These are phyloP conservation scores for Dusona sp. DNA, from an alignment of 2,888 invertebrate genomes.

Conservation along the genomic window DNA sequence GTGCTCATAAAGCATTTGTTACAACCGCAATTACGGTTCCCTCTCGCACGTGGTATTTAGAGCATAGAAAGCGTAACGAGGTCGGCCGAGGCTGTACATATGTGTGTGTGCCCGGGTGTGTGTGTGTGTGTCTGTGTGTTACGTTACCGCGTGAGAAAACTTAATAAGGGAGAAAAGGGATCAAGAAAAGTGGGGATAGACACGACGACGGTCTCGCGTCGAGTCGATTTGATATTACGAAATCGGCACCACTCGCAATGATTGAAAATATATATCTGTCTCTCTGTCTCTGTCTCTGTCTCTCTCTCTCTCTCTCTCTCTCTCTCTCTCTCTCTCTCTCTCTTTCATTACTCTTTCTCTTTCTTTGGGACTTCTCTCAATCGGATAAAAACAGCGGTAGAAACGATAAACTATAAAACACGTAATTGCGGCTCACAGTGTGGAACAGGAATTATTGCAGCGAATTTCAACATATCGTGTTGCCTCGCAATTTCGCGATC, in stretches of 20 bases:
- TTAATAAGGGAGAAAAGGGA: conserved; percentile 51
- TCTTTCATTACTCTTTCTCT: not conserved
- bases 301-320: not conserved
- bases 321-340: not conserved
- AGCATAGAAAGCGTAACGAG: conserved; percentile 72
- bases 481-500: conserved; percentile 51
- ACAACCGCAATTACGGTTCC: conserved; percentile 36
- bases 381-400: conserved; percentile 20
- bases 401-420: conserved; percentile 56
- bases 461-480: conserved; percentile 56
- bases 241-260: conserved; percentile 53
- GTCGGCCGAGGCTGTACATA: conserved; percentile 60
- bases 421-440: conserved; percentile 48
- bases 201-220: conserved; percentile 45
- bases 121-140: not conserved
- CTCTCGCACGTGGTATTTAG: conserved; percentile 63
- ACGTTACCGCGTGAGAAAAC: conserved; percentile 69
- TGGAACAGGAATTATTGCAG: conserved; percentile 50
- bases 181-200: conserved; percentile 40
- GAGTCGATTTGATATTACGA: conserved; percentile 62
- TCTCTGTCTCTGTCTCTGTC: not conserved
- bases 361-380: conserved; percentile 6
- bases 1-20: conserved; percentile 41
- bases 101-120: not conserved
- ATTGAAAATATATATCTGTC: conserved; percentile 50